Conservation (phyloP, 2,888 invertebrate species). For the Thecocarcelia acutangulata region DNA sequence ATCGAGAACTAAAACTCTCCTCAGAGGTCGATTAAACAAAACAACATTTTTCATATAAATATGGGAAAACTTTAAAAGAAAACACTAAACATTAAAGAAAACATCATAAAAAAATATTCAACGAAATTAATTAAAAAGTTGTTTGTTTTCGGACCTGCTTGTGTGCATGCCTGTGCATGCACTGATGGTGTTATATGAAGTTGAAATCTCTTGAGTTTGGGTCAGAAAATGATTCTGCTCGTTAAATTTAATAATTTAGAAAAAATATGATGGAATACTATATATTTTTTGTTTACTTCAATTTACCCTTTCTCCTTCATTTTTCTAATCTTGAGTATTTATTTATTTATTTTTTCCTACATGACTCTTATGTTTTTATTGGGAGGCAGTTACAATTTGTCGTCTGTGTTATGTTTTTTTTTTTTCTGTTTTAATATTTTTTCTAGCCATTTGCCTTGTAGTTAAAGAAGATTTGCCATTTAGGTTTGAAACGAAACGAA, state of each 20-base stretch:
- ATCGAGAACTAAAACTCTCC: too few relatives aligned
- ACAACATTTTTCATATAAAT: too few relatives aligned
- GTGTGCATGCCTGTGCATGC: too few relatives aligned
- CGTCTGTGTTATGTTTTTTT: conserved; percentile 25
- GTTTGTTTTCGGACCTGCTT: too few relatives aligned
- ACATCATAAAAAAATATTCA: too few relatives aligned
- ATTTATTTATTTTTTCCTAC: background rate
- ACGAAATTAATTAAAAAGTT: too few relatives aligned
- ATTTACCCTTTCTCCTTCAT: background rate
- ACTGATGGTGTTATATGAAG: conserved; percentile 4
- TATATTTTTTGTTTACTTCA: background rate
- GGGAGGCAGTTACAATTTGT: conserved; percentile 52
- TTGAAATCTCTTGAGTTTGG: background rate
- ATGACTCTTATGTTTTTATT: conserved; percentile 3
- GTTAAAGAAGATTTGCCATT: conserved; percentile 47
- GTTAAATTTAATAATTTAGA: conserved; percentile 1
- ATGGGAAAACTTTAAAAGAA: too few relatives aligned
- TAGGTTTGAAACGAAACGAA: conserved; percentile 34
- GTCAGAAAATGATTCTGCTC: background rate
- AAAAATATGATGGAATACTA: conserved; percentile 21
- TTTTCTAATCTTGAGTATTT: background rate
- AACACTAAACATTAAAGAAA: too few relatives aligned
- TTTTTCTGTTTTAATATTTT: background rate
- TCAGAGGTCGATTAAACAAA: too few relatives aligned
- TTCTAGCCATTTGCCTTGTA: conserved; percentile 25